These are phyloP conservation scores for Sinelater perroti DNA, from an alignment of 2,888 invertebrate species.

Conservation along the genomic window DNA sequence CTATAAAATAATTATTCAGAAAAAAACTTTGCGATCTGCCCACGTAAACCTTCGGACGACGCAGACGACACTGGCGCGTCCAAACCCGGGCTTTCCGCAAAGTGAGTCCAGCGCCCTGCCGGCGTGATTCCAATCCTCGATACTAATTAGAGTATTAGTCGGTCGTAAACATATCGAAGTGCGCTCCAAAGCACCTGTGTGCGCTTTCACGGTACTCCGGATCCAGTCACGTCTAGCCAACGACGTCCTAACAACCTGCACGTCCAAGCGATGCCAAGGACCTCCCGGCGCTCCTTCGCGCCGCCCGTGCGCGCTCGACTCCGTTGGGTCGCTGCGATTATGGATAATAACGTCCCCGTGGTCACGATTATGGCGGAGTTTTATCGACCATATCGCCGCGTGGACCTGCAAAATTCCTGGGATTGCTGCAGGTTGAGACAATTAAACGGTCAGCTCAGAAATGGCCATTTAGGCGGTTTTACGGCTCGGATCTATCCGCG, in stretches of 20 bases:
- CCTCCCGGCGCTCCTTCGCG: background rate
- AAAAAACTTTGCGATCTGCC: no score
- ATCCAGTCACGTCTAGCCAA: slow-evolving; percentile 40
- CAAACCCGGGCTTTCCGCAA: slow-evolving; percentile 24
- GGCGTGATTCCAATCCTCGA: slow-evolving; percentile 43
- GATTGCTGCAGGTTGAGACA: slow-evolving; percentile 30
- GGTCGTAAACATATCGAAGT: slow-evolving; percentile 43
- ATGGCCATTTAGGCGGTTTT: no score
- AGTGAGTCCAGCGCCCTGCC: slow-evolving; percentile 27
- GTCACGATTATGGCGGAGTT: slow-evolving; percentile 44
- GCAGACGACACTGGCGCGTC: slow-evolving; percentile 14
- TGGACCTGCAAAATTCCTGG: slow-evolving; percentile 40
- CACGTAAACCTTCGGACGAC: background rate
- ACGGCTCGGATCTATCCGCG: no score
- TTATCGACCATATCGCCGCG: slow-evolving; percentile 43
- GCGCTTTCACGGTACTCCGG: slow-evolving; percentile 38
- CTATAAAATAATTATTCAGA: no score
- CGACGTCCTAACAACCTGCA: slow-evolving; percentile 38
- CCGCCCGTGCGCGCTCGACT: slow-evolving; percentile 12
- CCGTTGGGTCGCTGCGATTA: slow-evolving; percentile 39
- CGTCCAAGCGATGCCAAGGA: slow-evolving; percentile 14
- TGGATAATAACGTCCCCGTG: slow-evolving; percentile 44
- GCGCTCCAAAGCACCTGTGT: slow-evolving; percentile 37
- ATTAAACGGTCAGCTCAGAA: slow-evolving; percentile 32
- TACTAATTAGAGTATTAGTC: slow-evolving; percentile 46